A percentile compares a stretch with the other conserved stretches of the same genome.
phyloP scores from a whole-genome alignment of 2,888 invertebrate species.

The Noctua comes region DNA sequence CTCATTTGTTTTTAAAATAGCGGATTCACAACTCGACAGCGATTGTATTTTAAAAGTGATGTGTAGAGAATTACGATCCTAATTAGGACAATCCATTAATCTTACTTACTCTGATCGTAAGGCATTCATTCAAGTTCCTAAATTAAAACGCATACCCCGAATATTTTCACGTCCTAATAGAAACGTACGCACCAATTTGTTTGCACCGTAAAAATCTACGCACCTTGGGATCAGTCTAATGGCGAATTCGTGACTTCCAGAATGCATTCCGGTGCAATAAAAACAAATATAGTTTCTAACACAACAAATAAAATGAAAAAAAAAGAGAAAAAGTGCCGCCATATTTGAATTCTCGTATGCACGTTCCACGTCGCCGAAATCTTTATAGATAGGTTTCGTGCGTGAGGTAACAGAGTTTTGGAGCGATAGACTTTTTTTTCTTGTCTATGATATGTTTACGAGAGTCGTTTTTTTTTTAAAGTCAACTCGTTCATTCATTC shows the following conservation, averaged over 20 bases:
- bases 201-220: slow-evolving; percentile 68
- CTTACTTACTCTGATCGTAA: slow-evolving; percentile 43
- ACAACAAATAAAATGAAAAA: slow-evolving; percentile 85
- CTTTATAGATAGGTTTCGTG: slow-evolving; percentile 89
- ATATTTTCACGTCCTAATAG: slow-evolving; percentile 59
- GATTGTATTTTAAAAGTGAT: neutral
- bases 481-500: slow-evolving; percentile 65
- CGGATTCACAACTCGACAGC: neutral
- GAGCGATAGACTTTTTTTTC: slow-evolving; percentile 63
- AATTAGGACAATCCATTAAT: slow-evolving; percentile 29
- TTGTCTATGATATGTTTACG: slow-evolving; percentile 64
- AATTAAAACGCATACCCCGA: slow-evolving; percentile 41
- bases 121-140: slow-evolving; percentile 28
- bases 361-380: slow-evolving; percentile 81
- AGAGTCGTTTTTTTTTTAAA: slow-evolving; percentile 61
- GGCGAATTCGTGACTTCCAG: slow-evolving; percentile 85
- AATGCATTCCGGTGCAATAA: slow-evolving; percentile 86
- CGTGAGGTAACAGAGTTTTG: slow-evolving; percentile 80
- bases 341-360: slow-evolving; percentile 77
- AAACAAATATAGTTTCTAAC: slow-evolving; percentile 87
- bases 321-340: slow-evolving; percentile 77
- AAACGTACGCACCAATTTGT: slow-evolving; percentile 53
- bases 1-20: neutral
- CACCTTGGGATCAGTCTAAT: slow-evolving; percentile 80
- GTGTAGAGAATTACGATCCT: neutral